Evolutionary conservation across 2,888 invertebrate genomes (phyloP).

Genomic region (Acronicta aceris): DNA sequence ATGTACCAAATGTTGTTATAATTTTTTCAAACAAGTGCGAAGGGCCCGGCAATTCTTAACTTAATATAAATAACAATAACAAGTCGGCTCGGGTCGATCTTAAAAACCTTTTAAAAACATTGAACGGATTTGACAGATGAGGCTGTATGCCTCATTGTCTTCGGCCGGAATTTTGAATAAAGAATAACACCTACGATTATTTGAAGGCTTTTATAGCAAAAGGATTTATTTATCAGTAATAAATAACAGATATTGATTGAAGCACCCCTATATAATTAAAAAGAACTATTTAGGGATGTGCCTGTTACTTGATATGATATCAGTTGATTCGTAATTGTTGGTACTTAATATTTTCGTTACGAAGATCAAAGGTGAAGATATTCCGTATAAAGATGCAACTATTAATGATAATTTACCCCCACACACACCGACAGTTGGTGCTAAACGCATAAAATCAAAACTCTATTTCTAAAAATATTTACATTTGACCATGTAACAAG

Average conservation of each 20-base stretch:
- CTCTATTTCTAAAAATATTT: slow-evolving; percentile 37
- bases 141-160: slow-evolving; percentile 71
- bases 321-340: neutral
- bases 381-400: slow-evolving; percentile 17
- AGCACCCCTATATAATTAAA: neutral
- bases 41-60: slow-evolving; percentile 83
- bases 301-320: neutral
- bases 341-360: slow-evolving; percentile 1
- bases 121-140: slow-evolving; percentile 84
- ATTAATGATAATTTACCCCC: slow-evolving; percentile 15
- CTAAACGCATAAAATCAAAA: slow-evolving; percentile 28
- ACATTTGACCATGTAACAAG: slow-evolving; percentile 41
- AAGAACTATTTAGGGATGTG: neutral
- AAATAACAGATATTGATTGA: slow-evolving; percentile 3
- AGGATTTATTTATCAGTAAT: slow-evolving; percentile 12
- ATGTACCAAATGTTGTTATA: slow-evolving; percentile 47
- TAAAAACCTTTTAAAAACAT: slow-evolving; percentile 82
- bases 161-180: slow-evolving; percentile 60
- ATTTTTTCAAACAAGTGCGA: slow-evolving; percentile 77
- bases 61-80: slow-evolving; percentile 88
- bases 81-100: slow-evolving; percentile 76
- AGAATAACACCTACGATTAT: slow-evolving; percentile 50
- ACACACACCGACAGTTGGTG: slow-evolving; percentile 17
- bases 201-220: slow-evolving; percentile 27
- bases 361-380: slow-evolving; percentile 36